phyloP scores from a whole-genome alignment of 2,888 invertebrate genomes.

The Nipponacmea schrenckii region DNA sequence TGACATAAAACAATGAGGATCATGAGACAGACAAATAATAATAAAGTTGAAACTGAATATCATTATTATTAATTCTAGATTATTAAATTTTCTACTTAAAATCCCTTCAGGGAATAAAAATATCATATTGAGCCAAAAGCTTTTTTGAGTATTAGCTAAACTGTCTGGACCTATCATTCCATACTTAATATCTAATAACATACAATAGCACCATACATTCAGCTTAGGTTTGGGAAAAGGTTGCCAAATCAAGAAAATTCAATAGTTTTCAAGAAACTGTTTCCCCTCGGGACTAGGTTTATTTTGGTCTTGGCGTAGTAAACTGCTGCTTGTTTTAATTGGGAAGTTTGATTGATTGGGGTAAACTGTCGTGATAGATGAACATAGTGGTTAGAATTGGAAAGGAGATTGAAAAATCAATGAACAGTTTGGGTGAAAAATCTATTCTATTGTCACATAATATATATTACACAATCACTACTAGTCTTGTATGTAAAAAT shows the following conservation, averaged over 20 bases:
- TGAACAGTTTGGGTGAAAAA: not conserved
- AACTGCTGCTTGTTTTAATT: not conserved
- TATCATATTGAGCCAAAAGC: not conserved
- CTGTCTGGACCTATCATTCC: not conserved
- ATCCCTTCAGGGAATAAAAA: not conserved
- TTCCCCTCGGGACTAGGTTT: not conserved
- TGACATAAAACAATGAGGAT: too few relatives aligned
- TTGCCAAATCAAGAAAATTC: conserved; percentile 2
- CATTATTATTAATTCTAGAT: too few relatives aligned
- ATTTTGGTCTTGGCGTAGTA: conserved; percentile 6
- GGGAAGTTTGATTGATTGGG: conserved; percentile 5
- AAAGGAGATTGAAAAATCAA: conserved; percentile 7
- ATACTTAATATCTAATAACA: not conserved
- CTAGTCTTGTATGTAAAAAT: too few relatives aligned
- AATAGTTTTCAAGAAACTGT: not conserved
- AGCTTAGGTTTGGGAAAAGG: not conserved
- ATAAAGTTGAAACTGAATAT: too few relatives aligned
- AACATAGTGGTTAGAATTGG: conserved; percentile 2
- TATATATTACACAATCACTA: not conserved
- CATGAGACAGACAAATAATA: too few relatives aligned
- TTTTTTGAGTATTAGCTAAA: not conserved
- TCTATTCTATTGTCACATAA: not conserved
- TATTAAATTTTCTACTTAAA: not conserved
- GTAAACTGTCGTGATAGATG: conserved; percentile 5
- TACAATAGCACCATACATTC: too few relatives aligned